These are phyloP conservation scores for Cnemophilus loriae DNA, from an alignment of 2,113 vertebrate species.

Conservation along the genomic window DNA sequence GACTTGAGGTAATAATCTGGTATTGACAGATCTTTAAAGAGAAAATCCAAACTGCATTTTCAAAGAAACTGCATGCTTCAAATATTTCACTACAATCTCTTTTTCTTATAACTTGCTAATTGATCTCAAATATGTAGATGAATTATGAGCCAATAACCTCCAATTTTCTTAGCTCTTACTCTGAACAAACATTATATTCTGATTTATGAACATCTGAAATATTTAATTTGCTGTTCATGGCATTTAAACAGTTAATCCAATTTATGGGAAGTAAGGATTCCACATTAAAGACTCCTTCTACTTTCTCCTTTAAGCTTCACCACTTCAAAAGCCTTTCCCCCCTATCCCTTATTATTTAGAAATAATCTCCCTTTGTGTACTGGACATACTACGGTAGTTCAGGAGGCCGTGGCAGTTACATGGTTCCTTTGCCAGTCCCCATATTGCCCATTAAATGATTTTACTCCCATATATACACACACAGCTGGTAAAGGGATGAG, in stretches of 20 bases:
- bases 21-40: not conserved
- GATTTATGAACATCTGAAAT: not conserved
- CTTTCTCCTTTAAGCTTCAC: not conserved
- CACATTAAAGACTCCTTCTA: not conserved
- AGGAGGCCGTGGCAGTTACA: not conserved
- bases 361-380: not conserved
- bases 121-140: not conserved
- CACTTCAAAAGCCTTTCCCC: not conserved
- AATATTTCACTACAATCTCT: not conserved
- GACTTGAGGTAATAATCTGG: not conserved
- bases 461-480: not conserved
- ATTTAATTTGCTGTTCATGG: not conserved
- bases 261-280: not conserved
- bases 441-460: not conserved
- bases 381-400: not conserved
- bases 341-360: not conserved
- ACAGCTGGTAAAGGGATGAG: not conserved
- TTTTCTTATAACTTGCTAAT: not conserved
- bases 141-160: not conserved
- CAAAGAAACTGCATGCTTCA: not conserved
- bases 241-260: slow-evolving; percentile 8
- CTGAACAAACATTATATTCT: not conserved
- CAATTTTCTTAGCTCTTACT: not conserved
- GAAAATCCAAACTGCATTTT: not conserved
- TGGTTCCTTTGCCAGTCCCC: not conserved